Evolutionary conservation across 1,140 invertebrate species (phyloP).

Genomic region (Diprion similis): DNA sequence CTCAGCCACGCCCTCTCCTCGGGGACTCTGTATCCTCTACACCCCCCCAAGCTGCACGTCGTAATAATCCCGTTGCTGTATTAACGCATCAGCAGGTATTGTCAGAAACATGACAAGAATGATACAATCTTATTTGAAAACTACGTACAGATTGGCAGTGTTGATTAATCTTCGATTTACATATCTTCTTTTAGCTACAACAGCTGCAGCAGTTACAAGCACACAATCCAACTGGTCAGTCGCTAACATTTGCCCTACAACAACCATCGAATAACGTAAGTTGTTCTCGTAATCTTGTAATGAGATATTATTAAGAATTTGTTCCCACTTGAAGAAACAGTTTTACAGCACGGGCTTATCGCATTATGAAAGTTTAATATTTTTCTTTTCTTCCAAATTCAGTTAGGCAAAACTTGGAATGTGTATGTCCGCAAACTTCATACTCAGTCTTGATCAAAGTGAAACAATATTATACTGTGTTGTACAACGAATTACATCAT

Average conservation of each 20-base stretch:
- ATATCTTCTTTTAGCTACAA: slow-evolving; percentile 54
- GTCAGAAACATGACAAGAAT: slow-evolving; percentile 12
- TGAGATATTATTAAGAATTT: too few species aligned
- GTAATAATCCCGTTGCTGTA: slow-evolving; percentile 58
- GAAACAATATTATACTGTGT: too few species aligned
- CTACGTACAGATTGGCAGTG: not conserved
- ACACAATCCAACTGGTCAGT: slow-evolving; percentile 58
- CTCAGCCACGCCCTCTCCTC: slow-evolving; percentile 66
- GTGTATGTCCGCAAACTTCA: too few species aligned
- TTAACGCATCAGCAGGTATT: slow-evolving; percentile 64
- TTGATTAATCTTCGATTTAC: slow-evolving; percentile 1
- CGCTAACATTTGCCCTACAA: slow-evolving; percentile 61
- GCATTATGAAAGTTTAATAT: too few species aligned
- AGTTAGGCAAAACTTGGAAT: too few species aligned
- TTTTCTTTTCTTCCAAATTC: too few species aligned
- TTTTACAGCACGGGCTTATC: too few species aligned
- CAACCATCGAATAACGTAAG: slow-evolving; percentile 57
- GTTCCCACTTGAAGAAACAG: too few species aligned
- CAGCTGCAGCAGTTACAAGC: slow-evolving; percentile 63
- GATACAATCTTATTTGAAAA: slow-evolving; percentile 18
- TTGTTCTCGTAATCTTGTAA: slow-evolving; percentile 9
- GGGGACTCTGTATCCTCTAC: slow-evolving; percentile 64
- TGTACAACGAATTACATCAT: not conserved
- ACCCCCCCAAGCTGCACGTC: slow-evolving; percentile 60
- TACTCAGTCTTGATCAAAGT: too few species aligned